Evolutionary conservation across 2,797 vertebrate genomes (phyloP), one percentile per base, ranked within the genome.

Genomic region (Vespertilio murinus): DNA sequence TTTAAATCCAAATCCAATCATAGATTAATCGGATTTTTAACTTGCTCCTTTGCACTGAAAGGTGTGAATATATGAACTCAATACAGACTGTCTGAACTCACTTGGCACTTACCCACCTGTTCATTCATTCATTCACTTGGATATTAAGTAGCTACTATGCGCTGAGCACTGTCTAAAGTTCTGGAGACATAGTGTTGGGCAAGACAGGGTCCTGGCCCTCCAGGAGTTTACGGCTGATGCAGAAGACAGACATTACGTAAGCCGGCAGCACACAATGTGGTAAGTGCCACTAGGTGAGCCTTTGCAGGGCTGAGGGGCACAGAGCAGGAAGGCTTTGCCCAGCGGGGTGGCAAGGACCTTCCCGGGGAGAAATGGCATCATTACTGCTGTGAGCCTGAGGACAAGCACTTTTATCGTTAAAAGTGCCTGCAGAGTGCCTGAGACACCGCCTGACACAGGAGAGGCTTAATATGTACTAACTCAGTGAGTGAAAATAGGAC

Each of bases 1-100:
- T 91, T 92, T 54, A 86, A 87, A 14, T 84, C 45, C 28, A 86
- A 49, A 83, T 61, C 42, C 54, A 87, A 88, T 71, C 38, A 65
- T 11, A 30, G 52, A 75, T 67, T 61, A 75, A 83, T 23, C 18
- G 87, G 83, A 86, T 87, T 78, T 77, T 54, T 59, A 59, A 80
- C 13, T 38, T 95, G 35, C 35, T 88, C 69, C 67, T 91, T 70
- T 80, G 47, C 17, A 74, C 7, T 33, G n/a, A 16, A 80, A 40
- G 33, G 79, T 5, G 73, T 7, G 13, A 56, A 65, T 18, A 67
- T 8, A 42, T 52, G 45, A 84, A 69, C 74, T 77, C 65, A 30
- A 14, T 20, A 23, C 16, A 52, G 5, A 69, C 7, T 13, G 14
- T 42, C 64, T 78, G 30, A 88, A 90, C 40, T 40, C 47, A 52